A percentile compares a stretch with the other conserved stretches of the same genome.
These are phyloP conservation scores for Hemiscyllium ocellatum DNA, from an alignment of 2,113 vertebrate species.

Conservation along the genomic window DNA sequence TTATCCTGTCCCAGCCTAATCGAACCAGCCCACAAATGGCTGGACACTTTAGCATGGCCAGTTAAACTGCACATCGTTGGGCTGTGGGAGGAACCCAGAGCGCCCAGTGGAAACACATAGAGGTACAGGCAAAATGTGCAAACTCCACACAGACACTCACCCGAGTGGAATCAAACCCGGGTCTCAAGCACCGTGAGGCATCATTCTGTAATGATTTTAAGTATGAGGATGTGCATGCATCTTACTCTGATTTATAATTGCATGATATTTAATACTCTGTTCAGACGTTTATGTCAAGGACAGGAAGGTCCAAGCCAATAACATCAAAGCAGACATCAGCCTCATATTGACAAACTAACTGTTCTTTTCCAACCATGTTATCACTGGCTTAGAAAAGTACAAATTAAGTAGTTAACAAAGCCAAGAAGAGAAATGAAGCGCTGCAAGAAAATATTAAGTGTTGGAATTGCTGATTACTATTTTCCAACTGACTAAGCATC, in stretches of 20 bases:
- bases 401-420: conserved; percentile 17
- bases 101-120: no score
- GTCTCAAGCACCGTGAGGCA: no score
- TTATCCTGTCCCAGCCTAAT: no score
- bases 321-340: not conserved
- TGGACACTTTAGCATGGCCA: no score
- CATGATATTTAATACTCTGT: not conserved
- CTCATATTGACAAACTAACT: conserved; percentile 2
- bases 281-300: not conserved
- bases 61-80: no score
- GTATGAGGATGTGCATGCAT: not conserved
- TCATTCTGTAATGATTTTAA: not conserved
- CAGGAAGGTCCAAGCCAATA: not conserved
- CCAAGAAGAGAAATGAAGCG: not conserved
- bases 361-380: not conserved
- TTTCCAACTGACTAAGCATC: conserved; percentile 14
- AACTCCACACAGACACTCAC: no score
- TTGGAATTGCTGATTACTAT: conserved; percentile 24
- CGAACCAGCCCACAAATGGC: no score
- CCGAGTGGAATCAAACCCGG: no score
- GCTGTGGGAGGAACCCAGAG: no score
- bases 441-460: not conserved
- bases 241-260: not conserved
- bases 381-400: conserved; percentile 18
- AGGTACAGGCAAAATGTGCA: no score